phyloP scores from a whole-genome alignment of 2,113 vertebrate species.

The Vicugna pacos region DNA sequence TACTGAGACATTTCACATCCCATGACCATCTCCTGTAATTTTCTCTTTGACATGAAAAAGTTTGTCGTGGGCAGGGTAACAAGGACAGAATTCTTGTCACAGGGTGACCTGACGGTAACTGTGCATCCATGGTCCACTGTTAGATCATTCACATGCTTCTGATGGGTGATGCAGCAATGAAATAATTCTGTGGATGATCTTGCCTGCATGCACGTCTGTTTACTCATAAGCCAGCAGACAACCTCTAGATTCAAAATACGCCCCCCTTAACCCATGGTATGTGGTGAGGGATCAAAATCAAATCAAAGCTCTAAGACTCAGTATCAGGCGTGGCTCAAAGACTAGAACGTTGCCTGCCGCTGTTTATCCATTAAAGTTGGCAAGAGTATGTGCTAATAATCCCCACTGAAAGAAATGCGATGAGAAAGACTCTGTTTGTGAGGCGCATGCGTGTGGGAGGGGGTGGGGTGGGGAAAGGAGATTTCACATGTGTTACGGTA shows the following conservation, averaged over 20 bases:
- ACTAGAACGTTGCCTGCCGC: slow-evolving; percentile 56
- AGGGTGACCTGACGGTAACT: slow-evolving; percentile 11
- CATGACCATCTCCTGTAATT: slow-evolving; percentile 34
- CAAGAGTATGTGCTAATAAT: slow-evolving; percentile 76
- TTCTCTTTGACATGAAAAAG: slow-evolving; percentile 63
- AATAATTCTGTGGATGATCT: slow-evolving; percentile 80
- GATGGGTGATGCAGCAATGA: slow-evolving; percentile 67
- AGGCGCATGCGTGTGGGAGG: fast-evolving
- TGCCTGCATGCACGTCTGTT: slow-evolving; percentile 82
- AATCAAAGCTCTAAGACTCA: slow-evolving; percentile 86
- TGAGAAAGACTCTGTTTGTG: slow-evolving; percentile 32
- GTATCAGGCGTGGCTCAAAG: slow-evolving; percentile 79
- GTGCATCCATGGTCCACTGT: slow-evolving; percentile 48
- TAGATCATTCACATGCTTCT: slow-evolving; percentile 58
- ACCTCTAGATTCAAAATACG: slow-evolving; percentile 83
- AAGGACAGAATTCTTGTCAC: neutral
- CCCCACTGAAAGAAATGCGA: slow-evolving; percentile 68
- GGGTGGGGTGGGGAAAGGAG: neutral
- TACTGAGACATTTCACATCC: slow-evolving; percentile 14
- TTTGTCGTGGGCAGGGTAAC: slow-evolving; percentile 27
- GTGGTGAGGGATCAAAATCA: slow-evolving; percentile 86
- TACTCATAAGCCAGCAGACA: slow-evolving; percentile 85
- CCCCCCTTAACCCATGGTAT: slow-evolving; percentile 73
- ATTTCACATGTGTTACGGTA: neutral
- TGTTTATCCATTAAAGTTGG: slow-evolving; percentile 82